Evolutionary conservation across 2,888 invertebrate genomes (phyloP).

Genomic region (Hoplodrina ambigua): DNA sequence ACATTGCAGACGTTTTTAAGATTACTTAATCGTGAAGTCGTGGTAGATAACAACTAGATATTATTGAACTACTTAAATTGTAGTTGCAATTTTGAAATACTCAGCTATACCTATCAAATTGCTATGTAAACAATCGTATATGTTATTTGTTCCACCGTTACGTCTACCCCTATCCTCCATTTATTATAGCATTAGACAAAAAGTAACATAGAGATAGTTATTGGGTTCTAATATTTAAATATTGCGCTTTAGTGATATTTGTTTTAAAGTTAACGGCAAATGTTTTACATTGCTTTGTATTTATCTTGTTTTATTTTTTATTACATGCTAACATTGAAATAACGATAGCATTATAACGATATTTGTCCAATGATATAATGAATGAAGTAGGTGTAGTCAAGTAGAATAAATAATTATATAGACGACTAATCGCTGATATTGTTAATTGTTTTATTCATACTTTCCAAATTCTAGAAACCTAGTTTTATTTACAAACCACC

Average conservation of each 20-base stretch:
- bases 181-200: too few relatives aligned
- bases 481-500: background rate
- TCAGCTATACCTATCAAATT: background rate
- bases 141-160: background rate
- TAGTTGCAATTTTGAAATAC: background rate
- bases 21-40: constrained; percentile 13
- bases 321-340: too few relatives aligned
- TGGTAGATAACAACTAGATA: constrained; percentile 1
- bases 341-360: too few relatives aligned
- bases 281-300: too few relatives aligned
- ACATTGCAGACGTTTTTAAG: constrained; percentile 12
- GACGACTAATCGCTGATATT: background rate
- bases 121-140: background rate
- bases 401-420: too few relatives aligned
- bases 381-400: background rate
- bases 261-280: too few relatives aligned
- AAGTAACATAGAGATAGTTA: too few relatives aligned
- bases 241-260: too few relatives aligned
- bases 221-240: too few relatives aligned
- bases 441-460: background rate
- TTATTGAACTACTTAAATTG: background rate
- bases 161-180: too few relatives aligned
- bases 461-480: background rate
- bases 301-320: too few relatives aligned
- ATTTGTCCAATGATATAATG: too few relatives aligned